Percentiles rank a stretch among this genome's conserved stretches.
Conservation (phyloP, 2,113 vertebrate genomes). For the Equus przewalskii region DNA sequence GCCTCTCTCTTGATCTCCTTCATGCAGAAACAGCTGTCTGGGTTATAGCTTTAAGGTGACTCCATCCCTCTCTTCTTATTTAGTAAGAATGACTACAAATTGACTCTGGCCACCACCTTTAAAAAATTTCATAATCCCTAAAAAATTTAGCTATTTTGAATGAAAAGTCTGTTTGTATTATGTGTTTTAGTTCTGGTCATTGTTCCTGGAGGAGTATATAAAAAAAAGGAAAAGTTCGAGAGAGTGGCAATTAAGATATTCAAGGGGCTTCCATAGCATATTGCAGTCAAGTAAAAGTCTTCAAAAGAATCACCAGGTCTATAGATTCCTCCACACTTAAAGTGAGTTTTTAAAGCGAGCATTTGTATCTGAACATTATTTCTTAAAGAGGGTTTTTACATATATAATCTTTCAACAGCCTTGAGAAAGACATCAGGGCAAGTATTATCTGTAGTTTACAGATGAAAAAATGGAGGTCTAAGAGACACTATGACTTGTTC, state of each 20-base stretch:
- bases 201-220: background rate
- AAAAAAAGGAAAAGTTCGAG: background rate
- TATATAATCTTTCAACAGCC: background rate
- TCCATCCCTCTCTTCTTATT: background rate
- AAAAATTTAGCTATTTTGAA: background rate
- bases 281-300: background rate
- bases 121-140: background rate
- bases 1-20: background rate
- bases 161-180: background rate
- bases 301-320: slow-evolving; percentile 5
- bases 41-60: background rate
- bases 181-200: background rate
- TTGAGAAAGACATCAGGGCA: background rate
- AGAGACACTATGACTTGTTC: background rate
- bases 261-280: background rate
- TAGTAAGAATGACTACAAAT: slow-evolving; percentile 6
- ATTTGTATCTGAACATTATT: background rate
- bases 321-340: background rate
- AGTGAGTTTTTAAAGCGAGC: background rate
- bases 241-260: slow-evolving; percentile 2
- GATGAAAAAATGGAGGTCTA: slow-evolving; percentile 3
- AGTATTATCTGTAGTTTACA: background rate
- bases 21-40: background rate
- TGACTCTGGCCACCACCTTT: background rate
- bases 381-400: slow-evolving; percentile 27